These are phyloP conservation scores for Drosophila bocki DNA, from an alignment of 1,140 invertebrate genomes.

Conservation along the genomic window DNA sequence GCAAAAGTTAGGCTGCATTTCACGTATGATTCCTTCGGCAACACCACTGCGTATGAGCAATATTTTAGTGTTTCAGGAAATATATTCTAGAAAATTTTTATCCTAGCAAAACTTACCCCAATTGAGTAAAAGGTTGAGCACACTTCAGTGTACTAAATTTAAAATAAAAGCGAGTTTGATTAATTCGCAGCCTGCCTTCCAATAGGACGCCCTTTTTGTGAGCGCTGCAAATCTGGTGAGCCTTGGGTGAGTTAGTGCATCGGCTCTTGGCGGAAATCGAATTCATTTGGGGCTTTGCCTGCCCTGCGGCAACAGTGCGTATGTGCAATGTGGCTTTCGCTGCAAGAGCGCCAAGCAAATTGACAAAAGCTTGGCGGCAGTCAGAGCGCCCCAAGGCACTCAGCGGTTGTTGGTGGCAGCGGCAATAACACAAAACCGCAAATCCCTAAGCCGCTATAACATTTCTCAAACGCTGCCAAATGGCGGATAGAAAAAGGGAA, in stretches of 20 bases:
- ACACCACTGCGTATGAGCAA: neutral
- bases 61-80: no score
- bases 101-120: neutral
- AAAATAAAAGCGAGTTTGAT: slow-evolving; percentile 24
- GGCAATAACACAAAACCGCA: slow-evolving; percentile 75
- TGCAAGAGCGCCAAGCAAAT: slow-evolving; percentile 60
- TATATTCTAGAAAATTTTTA: neutral
- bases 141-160: neutral
- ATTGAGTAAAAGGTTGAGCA: neutral
- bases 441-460: slow-evolving; percentile 77
- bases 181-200: slow-evolving; percentile 13
- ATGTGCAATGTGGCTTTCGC: slow-evolving; percentile 71
- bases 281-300: slow-evolving; percentile 42
- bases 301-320: slow-evolving; percentile 59
- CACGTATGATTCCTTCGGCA: no score
- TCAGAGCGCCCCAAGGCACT: slow-evolving; percentile 35
- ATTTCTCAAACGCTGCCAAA: slow-evolving; percentile 70
- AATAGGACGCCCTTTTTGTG: neutral
- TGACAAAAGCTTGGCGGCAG: slow-evolving; percentile 66
- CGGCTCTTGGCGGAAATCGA: slow-evolving; percentile 41
- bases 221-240: neutral
- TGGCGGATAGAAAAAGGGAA: slow-evolving; percentile 12
- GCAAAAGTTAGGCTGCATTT: neutral
- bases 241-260: slow-evolving; percentile 19
- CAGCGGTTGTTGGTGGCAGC: slow-evolving; percentile 45